Conservation (phyloP, 2,888 invertebrate species). For the Octodonta nipae region DNA sequence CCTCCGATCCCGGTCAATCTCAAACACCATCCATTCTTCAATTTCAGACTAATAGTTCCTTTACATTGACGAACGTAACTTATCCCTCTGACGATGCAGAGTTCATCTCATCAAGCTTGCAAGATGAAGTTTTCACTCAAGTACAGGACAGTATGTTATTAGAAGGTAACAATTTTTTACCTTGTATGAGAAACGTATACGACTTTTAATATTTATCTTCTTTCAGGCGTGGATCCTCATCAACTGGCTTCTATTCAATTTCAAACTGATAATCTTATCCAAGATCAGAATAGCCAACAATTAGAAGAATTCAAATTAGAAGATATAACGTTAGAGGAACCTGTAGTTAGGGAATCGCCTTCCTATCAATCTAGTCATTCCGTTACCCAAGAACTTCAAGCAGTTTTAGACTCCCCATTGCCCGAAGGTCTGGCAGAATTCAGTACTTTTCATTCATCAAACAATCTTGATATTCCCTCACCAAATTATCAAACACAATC, state of each 20-base stretch:
- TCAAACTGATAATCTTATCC: constrained; percentile 39
- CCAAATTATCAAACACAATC: constrained; percentile 34
- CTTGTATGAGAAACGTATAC: neutral
- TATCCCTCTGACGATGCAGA: constrained; percentile 49
- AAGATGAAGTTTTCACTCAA: constrained; percentile 66
- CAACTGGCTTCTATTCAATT: constrained; percentile 39
- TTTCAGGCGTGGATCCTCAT: constrained; percentile 41
- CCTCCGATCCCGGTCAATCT: constrained; percentile 54
- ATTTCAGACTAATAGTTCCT: constrained; percentile 48
- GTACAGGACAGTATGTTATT: constrained; percentile 57
- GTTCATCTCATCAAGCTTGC: constrained; percentile 50
- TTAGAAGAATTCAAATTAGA: constrained; percentile 50
- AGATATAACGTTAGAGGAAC: constrained; percentile 46
- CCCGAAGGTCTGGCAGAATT: constrained; percentile 72
- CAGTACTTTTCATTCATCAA: constrained; percentile 57
- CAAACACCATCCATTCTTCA: constrained; percentile 37
- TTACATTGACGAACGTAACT: constrained; percentile 47
- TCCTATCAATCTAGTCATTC: constrained; percentile 35
- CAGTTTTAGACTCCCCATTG: constrained; percentile 62
- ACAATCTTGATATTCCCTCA: constrained; percentile 34
- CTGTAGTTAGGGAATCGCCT: constrained; percentile 36
- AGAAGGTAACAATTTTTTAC: constrained; percentile 36
- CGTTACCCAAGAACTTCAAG: constrained; percentile 61
- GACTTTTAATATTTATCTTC: too few species aligned
- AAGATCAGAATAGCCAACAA: constrained; percentile 50